Base-by-base conservation (phyloP, 1,140 invertebrate genomes). In the Pseudomyrmex dendroicus region DNA sequence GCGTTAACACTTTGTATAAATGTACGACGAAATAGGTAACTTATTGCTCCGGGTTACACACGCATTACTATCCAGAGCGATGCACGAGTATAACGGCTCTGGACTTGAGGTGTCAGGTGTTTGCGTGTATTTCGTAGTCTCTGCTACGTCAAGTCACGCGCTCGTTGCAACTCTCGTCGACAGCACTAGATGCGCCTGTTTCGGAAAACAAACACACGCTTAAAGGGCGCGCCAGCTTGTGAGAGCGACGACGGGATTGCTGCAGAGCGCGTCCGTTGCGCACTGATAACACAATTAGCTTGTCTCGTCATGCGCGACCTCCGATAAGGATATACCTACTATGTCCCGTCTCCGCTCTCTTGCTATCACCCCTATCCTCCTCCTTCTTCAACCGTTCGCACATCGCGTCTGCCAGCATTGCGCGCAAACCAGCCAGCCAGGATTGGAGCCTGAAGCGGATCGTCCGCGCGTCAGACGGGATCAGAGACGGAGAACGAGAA, bases 281-380 rank as follows among this genome's bases (percentile, higher is more conserved):
- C 88, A 70, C 82, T 86, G 91, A 91, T 91, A 91, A 92, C 89
- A 90, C 90, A 92, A 90, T 92, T 92, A 91, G 89, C 86, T 89
- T 89, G 90, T 87, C 90, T 86, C 89, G 86, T 91, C 89, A 92
- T 91, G 90, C 89, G 90, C 89, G 90, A 91, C 89, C 89, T 87
- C 85, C 84, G 91, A 91, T 92, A 91, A 91, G 90, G 86, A 22
- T 22, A 22, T 1, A 85, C 89, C 86, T 83, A 88, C 84, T 22
- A 22, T 64, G 12, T 13, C 56, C 48, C 52, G 12, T 10, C 35
- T 13, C 0, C 7, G 13, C 2, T 9, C 13, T 13, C 52, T 13
- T 10, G 15, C 57, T 22, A 52, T 13, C 15, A 17, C 48, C 54
- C 54, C 64, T 59, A 52, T 73, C 50, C 54, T 50, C 25, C 25